A percentile compares a stretch with the other conserved stretches of the same genome.
These are phyloP conservation scores for human DNA, from an alignment of 2,113 vertebrate species.

Conservation along the genomic window DNA sequence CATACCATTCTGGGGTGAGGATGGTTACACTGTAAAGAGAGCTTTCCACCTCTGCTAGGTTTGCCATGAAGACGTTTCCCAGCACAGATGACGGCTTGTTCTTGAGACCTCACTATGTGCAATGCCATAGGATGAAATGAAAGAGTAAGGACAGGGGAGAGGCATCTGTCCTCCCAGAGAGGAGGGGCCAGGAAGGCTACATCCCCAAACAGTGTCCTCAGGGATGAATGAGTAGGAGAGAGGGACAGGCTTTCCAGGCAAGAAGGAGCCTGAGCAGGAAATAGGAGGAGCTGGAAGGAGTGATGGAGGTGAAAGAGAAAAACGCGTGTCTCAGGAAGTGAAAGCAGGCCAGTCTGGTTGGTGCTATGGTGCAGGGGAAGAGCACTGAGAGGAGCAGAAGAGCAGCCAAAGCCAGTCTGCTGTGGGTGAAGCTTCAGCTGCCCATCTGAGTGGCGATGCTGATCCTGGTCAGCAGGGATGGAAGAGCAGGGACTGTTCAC, in stretches of 20 bases:
- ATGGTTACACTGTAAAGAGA: neutral
- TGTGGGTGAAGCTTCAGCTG: neutral
- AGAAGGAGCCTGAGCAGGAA: neutral
- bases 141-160: neutral
- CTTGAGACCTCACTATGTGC: neutral
- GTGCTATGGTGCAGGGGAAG: neutral
- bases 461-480: neutral
- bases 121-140: neutral
- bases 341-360: neutral
- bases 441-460: neutral
- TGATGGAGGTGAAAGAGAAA: neutral
- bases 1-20: neutral
- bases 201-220: neutral
- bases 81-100: neutral
- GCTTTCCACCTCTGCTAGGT: neutral
- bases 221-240: neutral
- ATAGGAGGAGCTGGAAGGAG: neutral
- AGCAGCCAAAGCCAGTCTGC: neutral
- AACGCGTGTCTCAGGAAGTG: neutral
- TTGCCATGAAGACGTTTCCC: neutral
- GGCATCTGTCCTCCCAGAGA: neutral
- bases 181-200: neutral
- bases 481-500: neutral
- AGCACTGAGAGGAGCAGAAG: neutral
- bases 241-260: neutral